Conservation (phyloP, 2,113 vertebrate species). For the Vireo altiloquus region DNA sequence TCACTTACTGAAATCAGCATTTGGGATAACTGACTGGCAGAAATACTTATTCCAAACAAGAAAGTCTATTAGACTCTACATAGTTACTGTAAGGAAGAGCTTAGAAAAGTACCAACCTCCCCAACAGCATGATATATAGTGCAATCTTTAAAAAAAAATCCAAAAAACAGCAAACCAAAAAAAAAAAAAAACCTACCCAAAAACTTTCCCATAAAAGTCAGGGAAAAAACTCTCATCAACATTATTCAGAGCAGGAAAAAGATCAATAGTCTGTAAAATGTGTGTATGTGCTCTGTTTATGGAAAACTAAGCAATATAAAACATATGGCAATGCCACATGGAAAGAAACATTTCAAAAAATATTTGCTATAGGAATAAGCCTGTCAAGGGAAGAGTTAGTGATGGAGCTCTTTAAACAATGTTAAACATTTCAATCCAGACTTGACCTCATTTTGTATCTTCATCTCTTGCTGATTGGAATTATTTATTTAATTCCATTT, state of each 20-base stretch:
- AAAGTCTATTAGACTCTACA: background rate
- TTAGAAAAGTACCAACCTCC: background rate
- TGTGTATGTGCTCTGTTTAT: conserved; percentile 7
- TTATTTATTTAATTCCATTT: background rate
- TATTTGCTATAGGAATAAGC: conserved; percentile 7
- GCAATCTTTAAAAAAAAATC: background rate
- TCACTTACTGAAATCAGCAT: accelerated
- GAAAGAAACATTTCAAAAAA: conserved; percentile 10
- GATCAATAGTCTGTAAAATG: background rate
- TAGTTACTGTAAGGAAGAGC: background rate
- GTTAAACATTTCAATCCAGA: background rate
- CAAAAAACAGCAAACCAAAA: background rate
- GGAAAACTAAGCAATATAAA: conserved; percentile 12
- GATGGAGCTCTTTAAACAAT: background rate
- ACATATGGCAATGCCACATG: conserved; percentile 10
- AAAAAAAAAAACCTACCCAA: background rate
- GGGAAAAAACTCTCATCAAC: background rate
- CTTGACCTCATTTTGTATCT: background rate
- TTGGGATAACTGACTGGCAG: background rate
- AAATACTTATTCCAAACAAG: background rate
- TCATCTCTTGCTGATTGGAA: background rate
- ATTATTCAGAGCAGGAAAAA: conserved; percentile 4
- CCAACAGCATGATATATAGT: background rate
- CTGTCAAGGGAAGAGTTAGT: background rate
- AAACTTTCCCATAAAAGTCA: background rate